phyloP scores from a whole-genome alignment of 1,140 invertebrate genomes.

The Cardiocondyla obscurior region DNA sequence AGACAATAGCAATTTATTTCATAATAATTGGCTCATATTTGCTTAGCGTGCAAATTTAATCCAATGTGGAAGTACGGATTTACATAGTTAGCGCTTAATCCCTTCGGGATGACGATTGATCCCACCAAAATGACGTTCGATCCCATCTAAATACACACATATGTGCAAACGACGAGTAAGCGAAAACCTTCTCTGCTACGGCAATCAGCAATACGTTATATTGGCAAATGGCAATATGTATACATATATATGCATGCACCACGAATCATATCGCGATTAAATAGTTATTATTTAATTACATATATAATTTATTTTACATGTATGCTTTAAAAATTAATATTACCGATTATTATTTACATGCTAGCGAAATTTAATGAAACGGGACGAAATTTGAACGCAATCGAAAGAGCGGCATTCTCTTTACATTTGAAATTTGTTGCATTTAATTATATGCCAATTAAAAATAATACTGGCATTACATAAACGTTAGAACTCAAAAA shows the following conservation, averaged over 20 bases:
- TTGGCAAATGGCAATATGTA: not conserved
- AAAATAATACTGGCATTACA: not conserved
- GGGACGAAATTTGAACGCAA: not conserved
- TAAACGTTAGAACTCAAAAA: not conserved
- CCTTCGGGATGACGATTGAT: conserved; percentile 47
- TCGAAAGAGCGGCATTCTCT: not conserved
- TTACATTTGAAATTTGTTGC: not conserved
- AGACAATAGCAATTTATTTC: conserved; percentile 23
- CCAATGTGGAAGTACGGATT: conserved; percentile 23
- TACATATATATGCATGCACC: too few relatives aligned
- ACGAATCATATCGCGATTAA: not conserved
- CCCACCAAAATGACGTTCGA: conserved; percentile 46
- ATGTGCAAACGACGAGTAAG: conserved; percentile 35
- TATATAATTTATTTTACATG: not conserved
- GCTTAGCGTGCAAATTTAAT: conserved; percentile 38
- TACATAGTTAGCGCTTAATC: conserved; percentile 40
- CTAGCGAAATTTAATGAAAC: not conserved
- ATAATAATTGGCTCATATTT: conserved; percentile 41
- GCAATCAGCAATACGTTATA: conserved; percentile 24
- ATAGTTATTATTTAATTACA: not conserved
- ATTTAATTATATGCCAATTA: not conserved
- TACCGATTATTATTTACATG: not conserved
- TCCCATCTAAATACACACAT: conserved; percentile 46
- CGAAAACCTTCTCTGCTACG: conserved; percentile 24
- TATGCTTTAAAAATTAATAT: conserved; percentile 19